A percentile compares a stretch with the other conserved stretches of the same genome.
Conservation (phyloP, 2,797 vertebrate species). For the Sebastes steindachneri region DNA sequence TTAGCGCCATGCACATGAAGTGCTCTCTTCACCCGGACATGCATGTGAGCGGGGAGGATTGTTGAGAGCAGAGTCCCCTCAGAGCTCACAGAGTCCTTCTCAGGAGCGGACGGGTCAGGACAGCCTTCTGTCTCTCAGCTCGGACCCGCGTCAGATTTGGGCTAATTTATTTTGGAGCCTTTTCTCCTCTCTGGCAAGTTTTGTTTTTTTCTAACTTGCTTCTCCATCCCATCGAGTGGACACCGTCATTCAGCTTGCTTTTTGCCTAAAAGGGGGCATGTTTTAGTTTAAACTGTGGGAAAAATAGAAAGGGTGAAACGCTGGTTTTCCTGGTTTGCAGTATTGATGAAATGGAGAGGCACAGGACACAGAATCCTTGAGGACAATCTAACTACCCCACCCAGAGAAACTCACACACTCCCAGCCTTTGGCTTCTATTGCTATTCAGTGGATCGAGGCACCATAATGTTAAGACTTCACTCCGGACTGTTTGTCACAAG, state of each 20-base stretch:
- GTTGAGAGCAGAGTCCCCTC: conserved; percentile 57
- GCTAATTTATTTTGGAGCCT: conserved; percentile 35
- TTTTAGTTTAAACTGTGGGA: conserved; percentile 4
- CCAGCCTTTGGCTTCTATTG: conserved; percentile 25
- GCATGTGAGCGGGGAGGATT: conserved; percentile 63
- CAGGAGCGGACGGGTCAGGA: conserved; percentile 50
- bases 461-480: conserved; percentile 26
- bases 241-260: conserved; percentile 17
- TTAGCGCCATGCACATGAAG: conserved; percentile 78
- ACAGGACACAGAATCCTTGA: conserved; percentile 53
- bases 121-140: conserved; percentile 38
- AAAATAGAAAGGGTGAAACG: conserved; percentile 22
- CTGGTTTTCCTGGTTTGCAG: conserved; percentile 49
- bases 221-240: background rate
- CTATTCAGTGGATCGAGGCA: conserved; percentile 21
- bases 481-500: conserved; percentile 28
- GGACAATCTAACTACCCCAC: conserved; percentile 56
- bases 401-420: conserved; percentile 38
- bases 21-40: conserved; percentile 68
- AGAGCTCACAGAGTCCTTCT: conserved; percentile 54
- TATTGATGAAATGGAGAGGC: conserved; percentile 62
- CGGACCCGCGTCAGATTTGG: conserved; percentile 26
- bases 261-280: background rate
- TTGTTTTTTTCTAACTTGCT: conserved; percentile 12
- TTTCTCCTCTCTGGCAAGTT: background rate